A percentile compares a stretch with the other conserved stretches of the same genome.
phyloP scores from a whole-genome alignment of 2,797 vertebrate species.

The Decapterus maruadsi region DNA sequence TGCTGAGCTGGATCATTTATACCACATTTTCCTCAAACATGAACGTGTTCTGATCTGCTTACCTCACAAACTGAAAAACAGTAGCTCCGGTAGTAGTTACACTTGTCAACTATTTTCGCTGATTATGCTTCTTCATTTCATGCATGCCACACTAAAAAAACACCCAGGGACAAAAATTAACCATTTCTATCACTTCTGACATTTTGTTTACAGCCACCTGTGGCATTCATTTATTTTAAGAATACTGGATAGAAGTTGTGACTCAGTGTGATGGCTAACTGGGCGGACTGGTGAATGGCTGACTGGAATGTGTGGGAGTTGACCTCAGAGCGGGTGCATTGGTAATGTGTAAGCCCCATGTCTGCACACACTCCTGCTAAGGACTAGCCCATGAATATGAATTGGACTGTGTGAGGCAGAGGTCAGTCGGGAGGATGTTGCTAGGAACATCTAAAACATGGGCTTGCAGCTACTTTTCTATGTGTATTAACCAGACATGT shows the following conservation, averaged over 20 bases:
- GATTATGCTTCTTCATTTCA: constrained; percentile 26
- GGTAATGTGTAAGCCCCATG: constrained; percentile 77
- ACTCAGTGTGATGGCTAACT: constrained; percentile 60
- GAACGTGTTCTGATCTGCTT: not conserved
- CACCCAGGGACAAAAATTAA: constrained; percentile 37
- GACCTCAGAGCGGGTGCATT: constrained; percentile 31
- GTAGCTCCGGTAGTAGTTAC: not conserved
- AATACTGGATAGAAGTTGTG: constrained; percentile 34
- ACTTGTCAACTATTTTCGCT: constrained; percentile 7
- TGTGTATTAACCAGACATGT: constrained; percentile 34
- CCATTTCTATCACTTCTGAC: constrained; percentile 27
- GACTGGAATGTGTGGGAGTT: constrained; percentile 72
- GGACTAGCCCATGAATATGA: constrained; percentile 69
- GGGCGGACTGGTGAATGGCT: constrained; percentile 68
- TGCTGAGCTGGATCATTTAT: not conserved
- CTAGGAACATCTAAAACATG: constrained; percentile 22
- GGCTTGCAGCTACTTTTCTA: constrained; percentile 34
- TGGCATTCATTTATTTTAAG: constrained; percentile 52
- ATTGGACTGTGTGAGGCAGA: constrained; percentile 48
- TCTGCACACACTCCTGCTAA: constrained; percentile 40
- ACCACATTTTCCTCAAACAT: not conserved
- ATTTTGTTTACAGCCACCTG: constrained; percentile 51
- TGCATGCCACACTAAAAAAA: constrained; percentile 18
- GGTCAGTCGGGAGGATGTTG: constrained; percentile 35
- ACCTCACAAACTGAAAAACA: constrained; percentile 6